Conservation (phyloP, 35 echinoderm and acorn worm species). For the Ptychodera flava region DNA sequence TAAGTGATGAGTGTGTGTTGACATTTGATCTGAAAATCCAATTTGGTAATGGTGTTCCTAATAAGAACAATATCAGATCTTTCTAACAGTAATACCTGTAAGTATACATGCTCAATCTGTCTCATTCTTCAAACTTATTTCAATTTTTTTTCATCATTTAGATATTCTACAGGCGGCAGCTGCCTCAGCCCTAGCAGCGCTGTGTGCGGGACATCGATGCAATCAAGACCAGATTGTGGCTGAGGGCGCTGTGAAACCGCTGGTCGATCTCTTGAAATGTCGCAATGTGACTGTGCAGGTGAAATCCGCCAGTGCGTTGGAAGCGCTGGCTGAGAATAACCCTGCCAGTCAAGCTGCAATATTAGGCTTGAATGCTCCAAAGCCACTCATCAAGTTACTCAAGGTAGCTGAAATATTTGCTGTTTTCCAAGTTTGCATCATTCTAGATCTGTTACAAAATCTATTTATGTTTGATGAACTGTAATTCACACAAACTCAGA, state of each 20-base stretch:
- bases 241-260: constrained; percentile 65
- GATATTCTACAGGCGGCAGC: constrained; percentile 78
- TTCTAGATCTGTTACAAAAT: too few relatives aligned
- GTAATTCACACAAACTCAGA: too few relatives aligned
- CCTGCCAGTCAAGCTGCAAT: constrained; percentile 79
- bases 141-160: too few relatives aligned
- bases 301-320: constrained; percentile 81
- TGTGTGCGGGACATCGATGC: constrained; percentile 58
- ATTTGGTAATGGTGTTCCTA: too few relatives aligned
- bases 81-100: too few relatives aligned
- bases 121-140: too few relatives aligned
- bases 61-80: too few relatives aligned
- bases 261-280: constrained; percentile 72
- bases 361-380: constrained; percentile 62
- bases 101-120: too few relatives aligned
- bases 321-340: constrained; percentile 85
- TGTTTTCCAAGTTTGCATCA: too few relatives aligned
- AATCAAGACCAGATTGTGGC: constrained; percentile 65
- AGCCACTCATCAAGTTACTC: constrained; percentile 67
- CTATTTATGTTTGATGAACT: too few relatives aligned
- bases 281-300: constrained; percentile 92
- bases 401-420: constrained; percentile 74
- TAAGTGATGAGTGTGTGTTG: too few relatives aligned
- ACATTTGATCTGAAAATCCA: too few relatives aligned
- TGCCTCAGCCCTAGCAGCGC: constrained; percentile 74